A percentile compares a stretch with the other conserved stretches of the same genome.
These are phyloP conservation scores for Amphiprion ocellaris DNA, from an alignment of 2,113 vertebrate genomes.

Conservation along the genomic window DNA sequence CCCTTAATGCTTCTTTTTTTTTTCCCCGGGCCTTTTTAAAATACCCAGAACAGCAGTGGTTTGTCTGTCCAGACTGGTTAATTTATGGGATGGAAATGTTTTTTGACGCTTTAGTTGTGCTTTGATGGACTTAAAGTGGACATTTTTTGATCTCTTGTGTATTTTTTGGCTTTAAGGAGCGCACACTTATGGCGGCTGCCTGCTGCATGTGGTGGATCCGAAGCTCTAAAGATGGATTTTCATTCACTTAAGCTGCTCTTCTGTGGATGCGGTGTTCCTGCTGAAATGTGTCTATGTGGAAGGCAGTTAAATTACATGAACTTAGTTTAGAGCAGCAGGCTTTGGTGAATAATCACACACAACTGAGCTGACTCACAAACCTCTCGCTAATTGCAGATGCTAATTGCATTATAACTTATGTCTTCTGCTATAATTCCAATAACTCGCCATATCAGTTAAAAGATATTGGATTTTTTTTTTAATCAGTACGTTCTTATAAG, in stretches of 20 bases:
- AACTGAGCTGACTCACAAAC: constrained; percentile 15
- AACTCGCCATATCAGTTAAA: not conserved
- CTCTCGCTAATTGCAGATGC: constrained; percentile 31
- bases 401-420: constrained; percentile 30
- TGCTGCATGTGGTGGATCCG: constrained; percentile 3
- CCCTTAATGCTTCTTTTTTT: constrained; percentile 12
- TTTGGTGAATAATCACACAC: constrained; percentile 22
- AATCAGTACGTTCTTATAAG: not conserved
- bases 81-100: constrained; percentile 42
- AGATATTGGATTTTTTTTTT: not conserved
- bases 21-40: constrained; percentile 13
- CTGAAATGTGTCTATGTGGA: constrained; percentile 5
- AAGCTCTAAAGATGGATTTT: constrained; percentile 36
- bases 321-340: not conserved
- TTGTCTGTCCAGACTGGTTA: constrained; percentile 26
- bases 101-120: constrained; percentile 26
- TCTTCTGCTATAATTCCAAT: not conserved
- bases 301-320: constrained; percentile 6
- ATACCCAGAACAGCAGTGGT: constrained; percentile 26
- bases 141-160: constrained; percentile 33
- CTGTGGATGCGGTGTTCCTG: constrained; percentile 20
- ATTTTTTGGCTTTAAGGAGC: constrained; percentile 9
- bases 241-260: constrained; percentile 13
- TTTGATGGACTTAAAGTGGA: constrained; percentile 27
- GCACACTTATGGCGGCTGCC: constrained; percentile 14